These are phyloP conservation scores for Melanostigma gelatinosum DNA, from an alignment of 2,113 vertebrate species.

Conservation along the genomic window DNA sequence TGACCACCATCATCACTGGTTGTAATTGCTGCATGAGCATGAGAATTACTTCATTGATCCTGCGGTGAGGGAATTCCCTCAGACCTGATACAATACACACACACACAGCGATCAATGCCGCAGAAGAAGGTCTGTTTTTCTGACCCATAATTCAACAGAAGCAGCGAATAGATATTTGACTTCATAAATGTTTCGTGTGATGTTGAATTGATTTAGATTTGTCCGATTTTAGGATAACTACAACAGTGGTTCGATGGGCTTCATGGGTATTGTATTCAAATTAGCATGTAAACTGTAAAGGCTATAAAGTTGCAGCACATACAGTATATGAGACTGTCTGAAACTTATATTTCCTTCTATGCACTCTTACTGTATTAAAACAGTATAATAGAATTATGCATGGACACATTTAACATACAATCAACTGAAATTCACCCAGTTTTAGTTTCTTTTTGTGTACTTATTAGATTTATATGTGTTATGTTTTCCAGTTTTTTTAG, in stretches of 20 bases:
- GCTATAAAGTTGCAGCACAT: background rate
- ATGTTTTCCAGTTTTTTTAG: background rate
- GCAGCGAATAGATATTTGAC: background rate
- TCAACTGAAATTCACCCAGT: background rate
- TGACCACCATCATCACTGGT: conserved; percentile 17
- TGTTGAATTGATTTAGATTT: background rate
- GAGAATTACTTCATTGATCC: conserved; percentile 55
- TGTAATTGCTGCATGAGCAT: conserved; percentile 33
- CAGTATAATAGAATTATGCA: background rate
- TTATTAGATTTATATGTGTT: background rate
- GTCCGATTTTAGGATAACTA: background rate
- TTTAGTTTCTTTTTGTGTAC: background rate
- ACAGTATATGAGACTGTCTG: background rate
- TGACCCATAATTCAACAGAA: too few relatives aligned
- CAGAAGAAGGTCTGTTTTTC: too few relatives aligned
- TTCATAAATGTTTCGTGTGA: background rate
- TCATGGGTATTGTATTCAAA: background rate
- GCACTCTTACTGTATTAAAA: background rate
- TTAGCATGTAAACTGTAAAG: background rate
- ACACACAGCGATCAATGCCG: conserved; percentile 1
- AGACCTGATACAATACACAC: background rate
- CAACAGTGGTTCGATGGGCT: background rate
- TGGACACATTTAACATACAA: background rate
- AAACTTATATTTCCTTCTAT: background rate
- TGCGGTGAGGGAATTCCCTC: conserved; percentile 24